Evolutionary conservation across 2,797 vertebrate genomes (phyloP).

Genomic region (Danio albolineatus): DNA sequence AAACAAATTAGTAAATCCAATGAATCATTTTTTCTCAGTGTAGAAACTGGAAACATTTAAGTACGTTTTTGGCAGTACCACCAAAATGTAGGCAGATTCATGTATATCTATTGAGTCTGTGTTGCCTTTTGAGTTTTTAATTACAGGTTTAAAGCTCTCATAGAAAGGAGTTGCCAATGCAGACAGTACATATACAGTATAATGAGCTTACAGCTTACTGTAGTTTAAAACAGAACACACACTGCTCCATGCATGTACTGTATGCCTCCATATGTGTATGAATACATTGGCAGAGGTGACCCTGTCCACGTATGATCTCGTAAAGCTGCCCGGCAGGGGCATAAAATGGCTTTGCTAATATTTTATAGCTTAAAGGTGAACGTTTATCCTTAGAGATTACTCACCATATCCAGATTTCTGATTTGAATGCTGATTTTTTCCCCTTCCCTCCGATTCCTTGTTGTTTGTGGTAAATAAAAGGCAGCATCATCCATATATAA

Average conservation of each 20-base stretch:
- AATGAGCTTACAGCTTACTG: background rate
- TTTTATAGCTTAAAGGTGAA: conserved; percentile 74
- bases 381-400: conserved; percentile 55
- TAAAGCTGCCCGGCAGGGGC: conserved; percentile 62
- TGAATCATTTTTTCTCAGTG: too few species aligned
- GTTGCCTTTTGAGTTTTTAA: background rate
- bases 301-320: conserved; percentile 60
- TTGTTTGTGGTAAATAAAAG: background rate
- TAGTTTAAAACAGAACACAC: conserved; percentile 5
- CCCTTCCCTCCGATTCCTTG: background rate
- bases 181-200: background rate
- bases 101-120: background rate
- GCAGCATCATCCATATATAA: background rate
- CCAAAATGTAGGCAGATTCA: too few species aligned
- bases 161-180: background rate
- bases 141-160: background rate
- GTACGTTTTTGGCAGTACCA: too few species aligned
- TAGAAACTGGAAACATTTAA: too few species aligned
- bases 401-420: conserved; percentile 10
- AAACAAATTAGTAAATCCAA: too few species aligned
- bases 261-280: background rate
- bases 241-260: background rate
- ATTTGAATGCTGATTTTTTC: background rate
- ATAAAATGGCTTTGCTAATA: conserved; percentile 72
- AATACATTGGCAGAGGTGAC: conserved; percentile 71